phyloP scores from a whole-genome alignment of 2,888 invertebrate species.

The Agonopterix subpropinquella region DNA sequence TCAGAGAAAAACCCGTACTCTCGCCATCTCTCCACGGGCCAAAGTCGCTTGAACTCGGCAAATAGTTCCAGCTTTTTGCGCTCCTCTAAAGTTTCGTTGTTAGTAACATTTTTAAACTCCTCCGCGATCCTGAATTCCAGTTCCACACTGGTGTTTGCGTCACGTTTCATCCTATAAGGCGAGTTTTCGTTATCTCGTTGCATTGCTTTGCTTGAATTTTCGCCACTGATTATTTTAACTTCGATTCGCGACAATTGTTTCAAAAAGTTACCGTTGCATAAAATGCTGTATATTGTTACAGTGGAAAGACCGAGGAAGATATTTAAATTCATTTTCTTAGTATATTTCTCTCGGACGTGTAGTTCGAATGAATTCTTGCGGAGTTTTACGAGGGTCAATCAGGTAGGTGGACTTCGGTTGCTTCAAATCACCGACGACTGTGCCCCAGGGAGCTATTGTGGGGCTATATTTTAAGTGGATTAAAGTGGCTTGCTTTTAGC shows the following conservation, averaged over 20 bases:
- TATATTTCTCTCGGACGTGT: conserved; percentile 35
- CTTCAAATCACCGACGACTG: conserved; percentile 30
- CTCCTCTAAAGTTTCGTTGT: neutral
- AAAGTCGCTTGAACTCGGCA: conserved; percentile 44
- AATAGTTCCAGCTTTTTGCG: neutral
- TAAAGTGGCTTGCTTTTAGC: conserved; percentile 57
- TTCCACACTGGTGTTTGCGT: neutral
- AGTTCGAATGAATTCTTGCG: conserved; percentile 33
- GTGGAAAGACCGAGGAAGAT: conserved; percentile 27
- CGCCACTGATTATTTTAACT: neutral
- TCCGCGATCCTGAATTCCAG: neutral
- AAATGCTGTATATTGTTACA: conserved; percentile 28
- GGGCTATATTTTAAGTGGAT: conserved; percentile 61
- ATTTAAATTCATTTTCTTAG: conserved; percentile 36
- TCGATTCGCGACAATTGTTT: neutral
- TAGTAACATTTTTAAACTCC: neutral
- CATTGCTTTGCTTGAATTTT: too few species aligned
- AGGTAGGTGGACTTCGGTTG: conserved; percentile 29
- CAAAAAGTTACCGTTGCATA: conserved; percentile 27
- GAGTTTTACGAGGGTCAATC: conserved; percentile 36
- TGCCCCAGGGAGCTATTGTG: conserved; percentile 47
- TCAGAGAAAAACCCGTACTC: conserved; percentile 73
- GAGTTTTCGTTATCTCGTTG: too few species aligned
- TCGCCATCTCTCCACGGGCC: conserved; percentile 70
- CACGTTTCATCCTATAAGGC: conserved; percentile 4